These are phyloP conservation scores for Sicus ferrugineus DNA, from an alignment of 2,888 invertebrate genomes.

Conservation along the genomic window DNA sequence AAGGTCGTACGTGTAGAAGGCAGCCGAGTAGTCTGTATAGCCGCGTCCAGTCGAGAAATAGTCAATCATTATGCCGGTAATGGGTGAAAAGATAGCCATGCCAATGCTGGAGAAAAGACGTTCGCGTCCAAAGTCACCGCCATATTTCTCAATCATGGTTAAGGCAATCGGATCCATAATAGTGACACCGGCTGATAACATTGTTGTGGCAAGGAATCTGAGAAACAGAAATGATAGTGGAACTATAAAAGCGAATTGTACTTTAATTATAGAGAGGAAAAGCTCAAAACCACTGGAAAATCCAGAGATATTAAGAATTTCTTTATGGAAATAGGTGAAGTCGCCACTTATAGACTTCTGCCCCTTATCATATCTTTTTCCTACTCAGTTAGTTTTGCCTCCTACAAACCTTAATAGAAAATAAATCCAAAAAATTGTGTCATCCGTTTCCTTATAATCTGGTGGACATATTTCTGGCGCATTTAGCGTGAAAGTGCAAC, in stretches of 20 bases:
- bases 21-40: conserved; percentile 85
- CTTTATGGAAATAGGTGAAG: background rate
- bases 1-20: conserved; percentile 81
- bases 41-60: conserved; percentile 68
- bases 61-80: conserved; percentile 82
- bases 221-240: background rate
- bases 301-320: background rate
- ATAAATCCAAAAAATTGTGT: conserved; percentile 83
- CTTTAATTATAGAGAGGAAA: no score
- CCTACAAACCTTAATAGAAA: conserved; percentile 70
- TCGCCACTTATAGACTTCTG: background rate
- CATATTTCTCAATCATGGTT: conserved; percentile 84
- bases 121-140: conserved; percentile 83
- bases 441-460: conserved; percentile 80
- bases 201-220: conserved; percentile 80
- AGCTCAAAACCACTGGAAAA: no score
- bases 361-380: no score
- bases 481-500: conserved; percentile 77
- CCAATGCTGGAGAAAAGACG: conserved; percentile 82
- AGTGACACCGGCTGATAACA: conserved; percentile 84
- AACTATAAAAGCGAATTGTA: no score
- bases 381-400: no score
- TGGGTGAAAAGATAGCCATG: conserved; percentile 83
- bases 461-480: conserved; percentile 82
- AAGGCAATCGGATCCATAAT: conserved; percentile 89